phyloP scores from a whole-genome alignment of 1,140 invertebrate species.

The Tribolium madens region DNA sequence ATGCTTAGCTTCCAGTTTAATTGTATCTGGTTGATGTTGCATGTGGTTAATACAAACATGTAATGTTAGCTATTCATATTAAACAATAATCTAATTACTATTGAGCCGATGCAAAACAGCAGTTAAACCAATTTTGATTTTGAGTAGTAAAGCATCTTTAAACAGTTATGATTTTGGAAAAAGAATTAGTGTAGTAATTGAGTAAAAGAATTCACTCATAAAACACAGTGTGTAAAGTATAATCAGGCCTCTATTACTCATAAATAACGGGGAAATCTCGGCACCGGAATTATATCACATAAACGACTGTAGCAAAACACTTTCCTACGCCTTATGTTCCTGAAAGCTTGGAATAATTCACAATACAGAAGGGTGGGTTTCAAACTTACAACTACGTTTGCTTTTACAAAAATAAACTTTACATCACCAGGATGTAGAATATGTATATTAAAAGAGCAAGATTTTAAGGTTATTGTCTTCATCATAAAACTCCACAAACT shows the following conservation, averaged over 20 bases:
- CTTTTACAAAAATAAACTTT: slow-evolving; percentile 47
- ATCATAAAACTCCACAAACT: background rate
- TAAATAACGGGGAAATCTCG: slow-evolving; percentile 53
- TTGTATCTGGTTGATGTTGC: slow-evolving; percentile 36
- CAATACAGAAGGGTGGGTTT: slow-evolving; percentile 41
- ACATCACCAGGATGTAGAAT: background rate
- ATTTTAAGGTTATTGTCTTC: slow-evolving; percentile 12
- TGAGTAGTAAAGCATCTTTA: background rate
- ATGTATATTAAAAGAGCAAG: background rate
- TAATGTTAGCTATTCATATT: slow-evolving; percentile 40
- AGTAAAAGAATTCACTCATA: slow-evolving; percentile 40
- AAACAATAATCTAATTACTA: slow-evolving; percentile 38
- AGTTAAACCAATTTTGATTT: background rate
- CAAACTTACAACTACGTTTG: slow-evolving; percentile 38
- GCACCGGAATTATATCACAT: slow-evolving; percentile 52
- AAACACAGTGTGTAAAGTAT: slow-evolving; percentile 49
- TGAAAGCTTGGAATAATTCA: slow-evolving; percentile 53
- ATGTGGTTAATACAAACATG: slow-evolving; percentile 44
- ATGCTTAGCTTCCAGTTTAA: slow-evolving; percentile 39
- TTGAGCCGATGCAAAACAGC: background rate
- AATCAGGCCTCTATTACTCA: slow-evolving; percentile 51
- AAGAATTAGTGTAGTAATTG: slow-evolving; percentile 12
- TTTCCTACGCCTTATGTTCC: slow-evolving; percentile 51
- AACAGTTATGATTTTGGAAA: background rate
- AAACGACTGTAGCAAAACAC: slow-evolving; percentile 51